Evolutionary conservation across 1,140 invertebrate genomes (phyloP).

Genomic region (Atta colombica): DNA sequence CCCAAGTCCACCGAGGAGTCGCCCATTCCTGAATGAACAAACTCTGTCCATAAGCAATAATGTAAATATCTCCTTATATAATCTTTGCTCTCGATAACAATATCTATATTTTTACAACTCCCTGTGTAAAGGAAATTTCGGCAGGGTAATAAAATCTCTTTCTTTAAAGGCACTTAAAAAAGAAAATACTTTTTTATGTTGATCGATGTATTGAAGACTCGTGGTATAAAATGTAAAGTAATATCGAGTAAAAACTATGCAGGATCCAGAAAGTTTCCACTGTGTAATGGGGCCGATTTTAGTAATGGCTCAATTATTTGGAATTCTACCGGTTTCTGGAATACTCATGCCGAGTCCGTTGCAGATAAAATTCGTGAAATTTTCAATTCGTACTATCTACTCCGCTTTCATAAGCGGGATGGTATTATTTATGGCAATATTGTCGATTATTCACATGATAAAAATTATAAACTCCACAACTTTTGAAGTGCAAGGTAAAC

Average conservation of each 20-base stretch:
- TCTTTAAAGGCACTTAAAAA: background rate
- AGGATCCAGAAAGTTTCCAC: conserved; percentile 83
- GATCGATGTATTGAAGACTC: background rate
- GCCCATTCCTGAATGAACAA: conserved; percentile 8
- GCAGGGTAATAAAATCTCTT: background rate
- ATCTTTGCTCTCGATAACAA: background rate
- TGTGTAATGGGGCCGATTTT: conserved; percentile 78
- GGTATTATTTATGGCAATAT: conserved; percentile 73
- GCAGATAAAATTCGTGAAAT: conserved; percentile 75
- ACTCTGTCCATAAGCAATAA: background rate
- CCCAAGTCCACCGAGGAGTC: background rate
- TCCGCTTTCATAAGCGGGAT: conserved; percentile 65
- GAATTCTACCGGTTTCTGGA: conserved; percentile 80
- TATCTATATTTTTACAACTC: background rate
- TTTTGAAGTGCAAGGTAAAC: conserved; percentile 80
- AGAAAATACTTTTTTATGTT: background rate
- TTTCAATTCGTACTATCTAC: conserved; percentile 75
- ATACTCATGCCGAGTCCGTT: conserved; percentile 69
- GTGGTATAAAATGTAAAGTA: background rate
- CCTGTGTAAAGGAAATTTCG: background rate
- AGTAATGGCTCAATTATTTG: conserved; percentile 81
- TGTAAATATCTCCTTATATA: conserved; percentile 3
- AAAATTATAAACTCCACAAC: conserved; percentile 77
- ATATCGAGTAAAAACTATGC: background rate
- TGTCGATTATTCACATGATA: conserved; percentile 81